These are phyloP conservation scores for Hirundo rustica DNA, from an alignment of 2,797 vertebrate genomes.

Conservation along the genomic window DNA sequence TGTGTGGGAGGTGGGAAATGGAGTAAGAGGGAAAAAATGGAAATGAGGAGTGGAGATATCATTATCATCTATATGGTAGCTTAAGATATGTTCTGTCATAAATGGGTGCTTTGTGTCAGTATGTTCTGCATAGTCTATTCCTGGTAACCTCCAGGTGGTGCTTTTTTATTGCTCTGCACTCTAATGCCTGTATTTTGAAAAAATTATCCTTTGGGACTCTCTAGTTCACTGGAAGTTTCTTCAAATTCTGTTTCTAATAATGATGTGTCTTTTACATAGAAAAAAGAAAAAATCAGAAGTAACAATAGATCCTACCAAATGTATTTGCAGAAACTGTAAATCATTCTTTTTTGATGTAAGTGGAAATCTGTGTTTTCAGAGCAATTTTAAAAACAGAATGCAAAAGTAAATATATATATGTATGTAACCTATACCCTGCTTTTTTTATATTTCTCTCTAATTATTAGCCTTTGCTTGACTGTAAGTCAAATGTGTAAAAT, in stretches of 20 bases:
- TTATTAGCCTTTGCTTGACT: background rate
- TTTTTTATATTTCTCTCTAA: background rate
- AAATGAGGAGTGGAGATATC: background rate
- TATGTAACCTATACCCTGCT: background rate
- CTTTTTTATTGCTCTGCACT: background rate
- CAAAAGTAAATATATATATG: background rate
- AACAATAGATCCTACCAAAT: background rate
- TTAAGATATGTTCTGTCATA: background rate
- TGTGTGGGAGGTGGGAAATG: background rate
- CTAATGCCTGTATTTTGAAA: background rate
- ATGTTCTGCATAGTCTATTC: background rate
- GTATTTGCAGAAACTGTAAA: background rate
- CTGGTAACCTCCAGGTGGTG: constrained; percentile 3
- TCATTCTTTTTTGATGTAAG: background rate
- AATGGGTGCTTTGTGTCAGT: background rate
- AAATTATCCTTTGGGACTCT: background rate
- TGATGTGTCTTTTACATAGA: background rate
- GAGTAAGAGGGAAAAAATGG: background rate
- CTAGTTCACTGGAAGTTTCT: background rate
- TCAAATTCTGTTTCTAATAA: background rate
- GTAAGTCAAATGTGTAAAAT: background rate
- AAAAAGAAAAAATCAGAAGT: background rate
- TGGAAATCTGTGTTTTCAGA: background rate
- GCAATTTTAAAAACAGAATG: background rate
- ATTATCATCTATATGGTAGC: background rate